Percentiles rank a stretch among this genome's conserved stretches.
Evolutionary conservation across 2,113 vertebrate species (phyloP).

Genomic region (Chitala chitala): DNA sequence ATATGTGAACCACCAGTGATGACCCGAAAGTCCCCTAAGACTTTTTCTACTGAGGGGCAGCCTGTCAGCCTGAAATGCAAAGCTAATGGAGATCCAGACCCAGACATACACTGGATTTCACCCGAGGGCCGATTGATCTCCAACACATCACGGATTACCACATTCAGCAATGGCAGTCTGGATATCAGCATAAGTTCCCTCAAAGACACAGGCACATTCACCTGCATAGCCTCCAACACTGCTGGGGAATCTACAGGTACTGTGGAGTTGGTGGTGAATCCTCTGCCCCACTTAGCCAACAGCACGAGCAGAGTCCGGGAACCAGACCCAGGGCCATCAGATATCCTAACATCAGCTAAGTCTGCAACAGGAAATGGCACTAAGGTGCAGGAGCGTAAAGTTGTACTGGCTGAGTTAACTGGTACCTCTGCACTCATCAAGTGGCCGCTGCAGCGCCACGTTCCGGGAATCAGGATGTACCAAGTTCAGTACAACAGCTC

Average conservation of each 20-base stretch:
- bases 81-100: constrained; percentile 87
- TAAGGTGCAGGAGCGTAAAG: constrained; percentile 55
- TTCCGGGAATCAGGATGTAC: constrained; percentile 79
- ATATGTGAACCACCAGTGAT: constrained; percentile 91
- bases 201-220: constrained; percentile 76
- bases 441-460: constrained; percentile 76
- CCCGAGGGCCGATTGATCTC: constrained; percentile 83
- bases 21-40: constrained; percentile 70
- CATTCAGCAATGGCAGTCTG: constrained; percentile 82
- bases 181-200: constrained; percentile 69
- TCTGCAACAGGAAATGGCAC: constrained; percentile 61
- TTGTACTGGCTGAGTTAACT: constrained; percentile 77
- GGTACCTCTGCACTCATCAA: constrained; percentile 81
- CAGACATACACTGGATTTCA: constrained; percentile 85
- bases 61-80: constrained; percentile 81
- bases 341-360: constrained; percentile 83
- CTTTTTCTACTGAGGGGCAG: constrained; percentile 64
- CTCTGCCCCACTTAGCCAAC: constrained; percentile 75
- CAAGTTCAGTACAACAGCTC: constrained; percentile 97
- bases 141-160: constrained; percentile 72
- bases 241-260: constrained; percentile 84
- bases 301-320: constrained; percentile 81
- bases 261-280: constrained; percentile 71
- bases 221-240: constrained; percentile 90
- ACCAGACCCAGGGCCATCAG: constrained; percentile 67